phyloP scores from a whole-genome alignment of 2,797 vertebrate species.

The Etheostoma perlongum region DNA sequence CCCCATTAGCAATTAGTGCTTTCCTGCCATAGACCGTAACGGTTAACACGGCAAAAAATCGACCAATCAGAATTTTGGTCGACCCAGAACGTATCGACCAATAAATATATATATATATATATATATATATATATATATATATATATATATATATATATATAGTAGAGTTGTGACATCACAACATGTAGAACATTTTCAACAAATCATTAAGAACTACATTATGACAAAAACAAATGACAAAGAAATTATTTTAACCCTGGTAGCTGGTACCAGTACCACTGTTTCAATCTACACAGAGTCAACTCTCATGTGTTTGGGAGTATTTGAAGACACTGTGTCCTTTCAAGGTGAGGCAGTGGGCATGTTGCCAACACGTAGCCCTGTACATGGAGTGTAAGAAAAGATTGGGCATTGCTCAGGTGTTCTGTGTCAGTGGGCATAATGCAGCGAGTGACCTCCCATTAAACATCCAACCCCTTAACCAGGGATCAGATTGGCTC shows the following conservation, averaged over 20 bases:
- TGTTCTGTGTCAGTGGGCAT: conserved; percentile 39
- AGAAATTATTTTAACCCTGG: neutral
- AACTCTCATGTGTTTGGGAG: conserved; percentile 9
- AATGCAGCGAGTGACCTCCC: conserved; percentile 42
- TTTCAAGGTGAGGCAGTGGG: conserved; percentile 59
- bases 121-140: no score
- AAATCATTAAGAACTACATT: neutral
- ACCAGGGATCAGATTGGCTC: conserved; percentile 25
- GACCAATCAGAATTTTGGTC: no score
- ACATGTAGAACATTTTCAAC: neutral
- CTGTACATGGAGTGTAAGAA: conserved; percentile 34
- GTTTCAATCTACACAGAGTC: neutral
- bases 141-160: no score
- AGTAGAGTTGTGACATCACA: no score
- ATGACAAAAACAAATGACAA: neutral
- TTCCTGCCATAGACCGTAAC: no score
- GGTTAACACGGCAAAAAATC: no score
- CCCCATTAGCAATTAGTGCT: no score
- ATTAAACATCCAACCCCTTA: conserved; percentile 43
- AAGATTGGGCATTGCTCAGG: conserved; percentile 41
- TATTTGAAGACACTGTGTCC: conserved; percentile 25
- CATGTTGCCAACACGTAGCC: conserved; percentile 31
- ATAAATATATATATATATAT: no score
- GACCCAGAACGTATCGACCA: no score
- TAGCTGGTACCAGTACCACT: neutral